Evolutionary conservation across 2,888 invertebrate genomes (phyloP), one percentile per base, ranked within the genome.

Genomic region (Sycophila texana): DNA sequence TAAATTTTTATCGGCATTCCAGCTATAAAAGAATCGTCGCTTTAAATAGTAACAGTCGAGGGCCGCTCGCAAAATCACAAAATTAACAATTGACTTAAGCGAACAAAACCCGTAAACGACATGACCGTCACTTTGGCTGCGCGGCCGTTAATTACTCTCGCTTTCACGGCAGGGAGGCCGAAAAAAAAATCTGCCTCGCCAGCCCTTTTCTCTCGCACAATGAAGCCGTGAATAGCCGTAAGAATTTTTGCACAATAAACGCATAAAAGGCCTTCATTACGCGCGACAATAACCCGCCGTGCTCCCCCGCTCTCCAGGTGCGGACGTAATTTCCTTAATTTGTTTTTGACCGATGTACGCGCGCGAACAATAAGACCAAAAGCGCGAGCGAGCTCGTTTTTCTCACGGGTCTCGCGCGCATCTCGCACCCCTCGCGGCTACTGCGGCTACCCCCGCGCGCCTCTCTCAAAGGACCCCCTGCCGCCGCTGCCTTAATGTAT

Each of bases 271-370:
- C 55, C 60, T 74, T 74, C 78, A 67, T 68, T 68, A 74, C 55
- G 18, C 55, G 63, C 72, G 53, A 78, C 78, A 78, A 74, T 71
- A 20, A 39, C 5, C 49, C 4, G 49, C 30, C 1, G 12, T 10
- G 53, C 53, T 16, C 53, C 14, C 53, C 39, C 14, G 74, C 30
- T 26, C 55, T 61, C 57, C 78, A 78, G 78, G 74, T 68, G 78
- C 68, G 53, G n/a, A n/a, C n/a, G 73, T 68, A 78, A 68, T 78
- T 78, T 67, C 61, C 78, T 68, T 68, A 78, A 78, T 73, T 74
- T 73, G 73, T 77, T 73, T 57, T 57, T 49, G 30, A 14, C 63
- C 63, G 49, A 65, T 55, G 53, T 18, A 14, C 0, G 1, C 47
- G 10, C n/a, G 63, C 55, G 74, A 66, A 76, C 63, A 76, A 72